phyloP scores from a whole-genome alignment of 2,113 vertebrate species.

The Cottus gobio region DNA sequence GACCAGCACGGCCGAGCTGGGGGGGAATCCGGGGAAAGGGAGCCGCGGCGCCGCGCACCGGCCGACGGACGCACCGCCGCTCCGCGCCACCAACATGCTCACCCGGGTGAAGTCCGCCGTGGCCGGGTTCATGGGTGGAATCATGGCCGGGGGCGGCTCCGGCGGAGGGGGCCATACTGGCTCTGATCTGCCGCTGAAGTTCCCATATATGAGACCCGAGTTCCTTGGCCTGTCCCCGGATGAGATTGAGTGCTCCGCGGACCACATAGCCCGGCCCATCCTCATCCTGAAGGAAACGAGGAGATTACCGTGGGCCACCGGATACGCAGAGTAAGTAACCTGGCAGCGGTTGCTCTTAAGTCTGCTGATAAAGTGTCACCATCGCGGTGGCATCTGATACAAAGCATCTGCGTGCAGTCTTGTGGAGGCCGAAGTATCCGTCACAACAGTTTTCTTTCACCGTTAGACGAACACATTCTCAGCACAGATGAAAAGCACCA shows the following conservation, averaged over 20 bases:
- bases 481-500: no score
- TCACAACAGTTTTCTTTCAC: background rate
- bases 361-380: background rate
- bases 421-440: constrained; percentile 27
- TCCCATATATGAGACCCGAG: constrained; percentile 74
- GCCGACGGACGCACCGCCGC: constrained; percentile 69
- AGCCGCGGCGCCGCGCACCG: constrained; percentile 75
- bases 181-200: constrained; percentile 71
- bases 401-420: background rate
- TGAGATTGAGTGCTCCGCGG: constrained; percentile 79
- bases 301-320: constrained; percentile 81
- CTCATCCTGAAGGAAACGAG: constrained; percentile 78
- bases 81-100: constrained; percentile 75
- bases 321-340: constrained; percentile 79
- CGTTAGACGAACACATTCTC: no score
- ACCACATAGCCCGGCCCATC: constrained; percentile 78
- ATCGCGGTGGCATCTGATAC: background rate
- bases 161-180: constrained; percentile 54
- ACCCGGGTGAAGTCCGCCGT: constrained; percentile 79
- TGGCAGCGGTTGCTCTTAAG: no score
- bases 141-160: constrained; percentile 71
- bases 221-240: constrained; percentile 76
- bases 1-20: constrained; percentile 71
- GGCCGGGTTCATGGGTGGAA: constrained; percentile 77
- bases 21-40: constrained; percentile 80